Base-by-base conservation (phyloP, 2,888 invertebrate species). In the Cyaniris semiargus region DNA sequence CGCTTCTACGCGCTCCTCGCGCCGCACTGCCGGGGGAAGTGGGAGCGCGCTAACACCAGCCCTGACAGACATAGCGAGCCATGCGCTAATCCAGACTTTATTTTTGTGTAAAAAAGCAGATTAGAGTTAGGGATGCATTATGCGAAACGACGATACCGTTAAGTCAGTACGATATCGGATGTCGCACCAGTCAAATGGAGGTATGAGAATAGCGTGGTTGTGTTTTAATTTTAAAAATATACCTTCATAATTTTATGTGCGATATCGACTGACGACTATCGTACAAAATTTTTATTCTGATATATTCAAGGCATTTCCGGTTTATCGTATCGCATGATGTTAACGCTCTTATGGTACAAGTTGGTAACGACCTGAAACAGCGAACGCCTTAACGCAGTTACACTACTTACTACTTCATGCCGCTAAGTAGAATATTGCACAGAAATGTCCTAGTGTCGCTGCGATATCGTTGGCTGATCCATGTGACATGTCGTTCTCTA, bases 21-120 rank as follows among this genome's bases (percentile, higher is more conserved):
- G n/a, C 96, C 97, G 0, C 97, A 97, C 84, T 98, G 98, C 89
- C 97, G 97, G 85, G 98, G 98, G 60, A 97, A 97, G 87, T 98
- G 98, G 98, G 91, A 97, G 74, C 95, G 97, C 75, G 86, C 94
- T 0, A 89, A 85, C 2, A 84, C 85, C 27, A 86, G 84, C 77
- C 87, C 88, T 0, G 91, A 92, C 79, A 89, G 89, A 79, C 83
- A 84, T 77, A 86, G 86, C 81, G 88, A 87, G 70, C 92, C 92
- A 81, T 93, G 93, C 83, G 78, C 84, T 5, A 92, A 89, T 79
- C 93, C 94, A 0, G 88, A 93, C 83, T 94, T 94, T 81, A 94
- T 94, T 77, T 94, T 94, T 78, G 94, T 94, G 81, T 94, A 92
- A 78, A 66, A 15, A 4, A 23, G 6, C n/a, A n/a, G 58, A 1